Percentiles rank a stretch among this genome's conserved stretches.
Evolutionary conservation across 2,113 vertebrate species (phyloP).

Genomic region (Takifugu bimaculatus): DNA sequence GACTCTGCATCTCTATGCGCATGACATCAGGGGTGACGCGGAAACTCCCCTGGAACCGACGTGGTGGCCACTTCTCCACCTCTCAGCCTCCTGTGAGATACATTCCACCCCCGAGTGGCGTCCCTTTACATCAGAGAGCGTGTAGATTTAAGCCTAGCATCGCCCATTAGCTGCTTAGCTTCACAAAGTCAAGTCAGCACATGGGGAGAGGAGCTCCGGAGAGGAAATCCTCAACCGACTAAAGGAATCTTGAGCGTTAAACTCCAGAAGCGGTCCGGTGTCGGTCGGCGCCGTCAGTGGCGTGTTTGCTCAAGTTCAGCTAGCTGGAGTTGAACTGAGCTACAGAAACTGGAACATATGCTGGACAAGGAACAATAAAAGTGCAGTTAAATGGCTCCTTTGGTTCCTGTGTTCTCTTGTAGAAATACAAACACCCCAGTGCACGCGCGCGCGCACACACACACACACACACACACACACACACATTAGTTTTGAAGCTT

Average conservation of each 20-base stretch:
- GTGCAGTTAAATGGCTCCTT: constrained; percentile 61
- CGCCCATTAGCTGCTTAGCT: constrained; percentile 47
- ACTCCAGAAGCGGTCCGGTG: constrained; percentile 27
- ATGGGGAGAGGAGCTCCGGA: constrained; percentile 17
- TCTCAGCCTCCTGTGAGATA: constrained; percentile 63
- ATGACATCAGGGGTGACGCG: constrained; percentile 75
- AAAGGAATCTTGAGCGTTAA: constrained; percentile 49
- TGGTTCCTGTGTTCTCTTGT: constrained; percentile 14
- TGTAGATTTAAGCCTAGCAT: constrained; percentile 46
- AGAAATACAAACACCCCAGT: not conserved
- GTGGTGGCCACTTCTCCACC: constrained; percentile 53
- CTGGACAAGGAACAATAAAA: constrained; percentile 71
- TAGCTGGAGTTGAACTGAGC: constrained; percentile 52
- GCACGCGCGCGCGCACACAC: too few species aligned
- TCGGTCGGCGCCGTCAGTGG: constrained; percentile 4
- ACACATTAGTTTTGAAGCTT: too few species aligned
- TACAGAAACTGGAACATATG: constrained; percentile 59
- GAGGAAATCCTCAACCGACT: constrained; percentile 33
- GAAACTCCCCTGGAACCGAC: constrained; percentile 66
- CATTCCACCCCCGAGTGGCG: constrained; percentile 72
- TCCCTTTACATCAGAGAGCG: constrained; percentile 67
- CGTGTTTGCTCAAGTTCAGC: constrained; percentile 32
- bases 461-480: too few species aligned
- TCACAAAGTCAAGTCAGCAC: constrained; percentile 36
- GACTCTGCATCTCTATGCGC: constrained; percentile 74